A percentile compares a stretch with the other conserved stretches of the same genome.
These are phyloP conservation scores for Epinephelus malabaricus DNA, from an alignment of 2,797 vertebrate species.

Conservation along the genomic window DNA sequence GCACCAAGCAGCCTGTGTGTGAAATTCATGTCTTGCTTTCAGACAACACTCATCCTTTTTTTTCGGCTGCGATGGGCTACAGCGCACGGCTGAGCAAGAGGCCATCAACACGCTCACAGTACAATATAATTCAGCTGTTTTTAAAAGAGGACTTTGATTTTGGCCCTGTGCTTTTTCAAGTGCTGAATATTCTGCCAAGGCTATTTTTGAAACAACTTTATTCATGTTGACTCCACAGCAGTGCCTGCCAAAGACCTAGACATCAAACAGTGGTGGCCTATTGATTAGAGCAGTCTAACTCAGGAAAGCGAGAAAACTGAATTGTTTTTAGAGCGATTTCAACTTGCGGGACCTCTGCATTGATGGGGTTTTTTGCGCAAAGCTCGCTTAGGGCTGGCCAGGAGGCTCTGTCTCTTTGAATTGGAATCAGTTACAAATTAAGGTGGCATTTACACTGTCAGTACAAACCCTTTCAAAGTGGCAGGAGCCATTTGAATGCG, in stretches of 20 bases:
- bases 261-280: conserved; percentile 56
- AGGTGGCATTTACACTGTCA: conserved; percentile 31
- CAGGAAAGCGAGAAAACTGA: conserved; percentile 34
- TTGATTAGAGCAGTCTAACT: conserved; percentile 55
- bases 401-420: conserved; percentile 46
- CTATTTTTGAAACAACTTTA: conserved; percentile 52
- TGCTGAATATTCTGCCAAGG: conserved; percentile 43
- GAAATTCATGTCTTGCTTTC: conserved; percentile 21
- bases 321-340: conserved; percentile 39
- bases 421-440: conserved; percentile 50
- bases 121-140: conserved; percentile 20
- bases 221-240: conserved; percentile 45
- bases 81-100: background rate
- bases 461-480: conserved; percentile 15
- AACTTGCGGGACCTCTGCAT: conserved; percentile 20
- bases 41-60: conserved; percentile 4
- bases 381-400: conserved; percentile 13
- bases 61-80: background rate
- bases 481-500: background rate
- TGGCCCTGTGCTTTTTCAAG: conserved; percentile 38
- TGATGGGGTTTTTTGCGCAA: conserved; percentile 29
- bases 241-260: conserved; percentile 50
- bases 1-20: background rate
- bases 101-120: conserved; percentile 11
- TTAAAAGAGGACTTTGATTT: conserved; percentile 42